phyloP scores from a whole-genome alignment of 2,888 invertebrate species.

The Gnatocerus cornutus region DNA sequence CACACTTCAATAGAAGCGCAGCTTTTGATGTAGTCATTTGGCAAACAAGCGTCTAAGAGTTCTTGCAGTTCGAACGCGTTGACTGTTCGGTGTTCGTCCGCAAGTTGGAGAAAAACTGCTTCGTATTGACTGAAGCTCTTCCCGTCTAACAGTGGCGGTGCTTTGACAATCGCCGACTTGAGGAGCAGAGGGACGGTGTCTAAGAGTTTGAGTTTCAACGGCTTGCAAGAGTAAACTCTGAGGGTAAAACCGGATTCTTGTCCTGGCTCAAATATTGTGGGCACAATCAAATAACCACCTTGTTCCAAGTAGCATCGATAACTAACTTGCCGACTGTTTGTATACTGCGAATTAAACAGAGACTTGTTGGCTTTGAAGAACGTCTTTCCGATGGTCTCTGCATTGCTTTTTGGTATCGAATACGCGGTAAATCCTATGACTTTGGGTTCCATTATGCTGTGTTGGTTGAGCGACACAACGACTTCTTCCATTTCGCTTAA shows the following conservation, averaged over 20 bases:
- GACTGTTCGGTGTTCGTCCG: constrained; percentile 92
- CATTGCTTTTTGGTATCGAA: constrained; percentile 79
- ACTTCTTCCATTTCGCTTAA: constrained; percentile 87
- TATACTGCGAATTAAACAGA: constrained; percentile 91
- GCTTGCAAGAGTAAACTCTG: constrained; percentile 85
- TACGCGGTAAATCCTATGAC: constrained; percentile 94
- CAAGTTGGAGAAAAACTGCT: constrained; percentile 90
- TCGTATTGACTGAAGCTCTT: constrained; percentile 90
- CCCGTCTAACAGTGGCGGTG: constrained; percentile 79
- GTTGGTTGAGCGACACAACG: constrained; percentile 90
- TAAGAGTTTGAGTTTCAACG: constrained; percentile 83
- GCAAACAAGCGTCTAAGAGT: constrained; percentile 90
- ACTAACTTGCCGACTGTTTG: constrained; percentile 90
- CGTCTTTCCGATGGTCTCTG: constrained; percentile 84
- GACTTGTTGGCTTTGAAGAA: constrained; percentile 92
- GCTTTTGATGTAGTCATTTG: constrained; percentile 95
- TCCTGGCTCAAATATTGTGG: constrained; percentile 93
- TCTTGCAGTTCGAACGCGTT: constrained; percentile 94
- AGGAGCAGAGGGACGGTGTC: constrained; percentile 80
- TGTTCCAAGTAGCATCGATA: constrained; percentile 77
- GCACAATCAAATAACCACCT: constrained; percentile 88
- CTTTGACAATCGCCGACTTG: constrained; percentile 84
- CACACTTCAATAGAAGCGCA: constrained; percentile 95
- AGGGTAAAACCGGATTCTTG: constrained; percentile 93
- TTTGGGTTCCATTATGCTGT: constrained; percentile 93